Evolutionary conservation across 2,113 vertebrate genomes (phyloP), one percentile per base, ranked within the genome.

Genomic region (Microtus ochrogaster): DNA sequence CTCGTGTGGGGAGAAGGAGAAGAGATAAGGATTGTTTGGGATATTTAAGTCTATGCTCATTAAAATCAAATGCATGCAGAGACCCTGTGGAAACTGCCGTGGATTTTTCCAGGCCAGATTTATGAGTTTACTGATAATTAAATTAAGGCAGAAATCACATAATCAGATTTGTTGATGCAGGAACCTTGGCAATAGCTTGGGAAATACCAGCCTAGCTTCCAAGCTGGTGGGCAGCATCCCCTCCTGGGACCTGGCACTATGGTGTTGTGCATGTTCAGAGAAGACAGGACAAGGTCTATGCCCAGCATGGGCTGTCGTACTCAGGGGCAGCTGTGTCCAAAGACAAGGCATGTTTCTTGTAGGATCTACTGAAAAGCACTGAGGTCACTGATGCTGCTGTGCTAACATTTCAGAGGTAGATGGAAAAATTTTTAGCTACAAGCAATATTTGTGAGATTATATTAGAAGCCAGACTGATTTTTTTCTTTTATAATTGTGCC

Each of bases 101-200:
- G 96, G 89, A 95, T 94, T 96, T 97, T 96, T 97, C 94, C 96
- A 95, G 89, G 33, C 85, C 72, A 94, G 86, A 96, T 76, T 96
- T 86, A 97, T 92, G 95, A 97, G 92, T 95, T 97, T 95, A 94
- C 95, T 96, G 92, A 96, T 96, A 97, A 95, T 96, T 97, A 91
- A 94, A 97, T 1, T 86, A 89, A 96, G 92, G 73, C 95, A 97
- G 96, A 96, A 91, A 92, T 96, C 92, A 91, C 83, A 96, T 96
- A 97, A 98, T 97, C 96, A 97, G 94, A 95, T 97, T 96, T 96
- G 94, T 94, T 0, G 0, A 94, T 89, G 92, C 5, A 74, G 95
- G 86, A 96, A 95, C 93, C 91, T 92, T 97, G 96, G 92, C 82
- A 96, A 83, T 44, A 65, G 68, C 92, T 82, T 82, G 58, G 65